Evolutionary conservation across 2,888 invertebrate species (phyloP), one percentile per base, ranked within the genome.

Genomic region (Oscheius myriophilus): DNA sequence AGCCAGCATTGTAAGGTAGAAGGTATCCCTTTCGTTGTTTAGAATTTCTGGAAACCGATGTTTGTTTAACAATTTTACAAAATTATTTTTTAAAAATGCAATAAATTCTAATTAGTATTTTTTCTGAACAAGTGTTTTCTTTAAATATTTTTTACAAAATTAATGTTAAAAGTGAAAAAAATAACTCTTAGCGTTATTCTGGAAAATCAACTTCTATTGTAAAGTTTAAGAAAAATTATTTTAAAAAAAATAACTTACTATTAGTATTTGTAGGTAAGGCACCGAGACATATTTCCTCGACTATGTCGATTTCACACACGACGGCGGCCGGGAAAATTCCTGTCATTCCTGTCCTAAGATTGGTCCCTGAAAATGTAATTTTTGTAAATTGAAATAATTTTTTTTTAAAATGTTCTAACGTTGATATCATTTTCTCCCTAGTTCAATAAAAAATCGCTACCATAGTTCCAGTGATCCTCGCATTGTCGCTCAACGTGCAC

Each of bases 271-370:
- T 70, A 16, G 81, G 76, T 25, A 86, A 67, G 16, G 83, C 83
- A 88, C 96, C 95, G 25, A 74, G 55, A 59, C 82, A 83, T 26
- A 85, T 86, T 87, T 96, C 96, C 84, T 97, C 96, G 84, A 93
- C 93, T 88, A 96, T 94, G 84, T 96, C 95, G 89, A 96, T 92
- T 87, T 98, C 96, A 26, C 95, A 96, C 39, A 95, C 96, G 86
- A 96, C 96, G 16, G 96, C 96, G 70, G 95, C 93, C 2, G 97
- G 97, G 86, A 98, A 97, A 76, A 96, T 94, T 39, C 97, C 97
- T 87, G 92, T 92, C 78, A 93, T 91, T 16, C 94, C 95, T 1
- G 95, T 94, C 82, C 96, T 90, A 79, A 98, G 89, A 89, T 98
- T 97, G 0, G 96, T 93, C 55, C 94, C 94, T 94, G 87, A 54